Evolutionary conservation across 2,113 vertebrate species (phyloP), one percentile per base, ranked within the genome.

Genomic region (Ornithorhynchus anatinus): DNA sequence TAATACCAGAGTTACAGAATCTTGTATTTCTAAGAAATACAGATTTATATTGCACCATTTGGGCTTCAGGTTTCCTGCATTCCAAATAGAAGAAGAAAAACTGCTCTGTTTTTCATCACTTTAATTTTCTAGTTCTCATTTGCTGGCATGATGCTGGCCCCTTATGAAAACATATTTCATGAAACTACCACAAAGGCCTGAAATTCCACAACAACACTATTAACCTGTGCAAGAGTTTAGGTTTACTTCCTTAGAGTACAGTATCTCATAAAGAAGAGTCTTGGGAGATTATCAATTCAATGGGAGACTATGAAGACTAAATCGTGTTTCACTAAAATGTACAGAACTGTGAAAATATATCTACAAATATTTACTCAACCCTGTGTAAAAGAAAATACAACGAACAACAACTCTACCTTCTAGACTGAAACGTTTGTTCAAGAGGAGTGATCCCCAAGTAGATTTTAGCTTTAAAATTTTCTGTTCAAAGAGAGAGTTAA

Each of bases 81-180:
- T 12, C 27, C 15, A 29, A 29, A 27, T 27, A 50, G 25, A 23
- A 23, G n/a, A 27, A 36, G 6, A 54, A 8, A 32, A 14, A 29
- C 44, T 3, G 25, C 25, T 8, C 39, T 1, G 12, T 35, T 40
- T 23, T 9, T 1, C 7, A 19, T 57, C 16, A 1, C 11, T 42
- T 39, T 52, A 23, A 5, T 25, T 40, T 44, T 53, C 47, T 44
- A 10, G 48, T 32, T 48, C 16, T 33, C 59, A 61, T 59, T 54
- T 75, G 60, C 60, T 58, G 64, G 64, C 39, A 35, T 20, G 6
- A 67, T 27, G 7, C 14, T 22, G 39, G 63, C 16, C 29, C 53
- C 53, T 82, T 68, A 70, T 73, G 77, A 73, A 75, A 64, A 78
- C 70, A 56, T 58, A 67, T 76, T 52, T 67, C 56, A 71, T 69